phyloP scores from a whole-genome alignment of 2,797 vertebrate genomes.

The Hoplostethus atlanticus region DNA sequence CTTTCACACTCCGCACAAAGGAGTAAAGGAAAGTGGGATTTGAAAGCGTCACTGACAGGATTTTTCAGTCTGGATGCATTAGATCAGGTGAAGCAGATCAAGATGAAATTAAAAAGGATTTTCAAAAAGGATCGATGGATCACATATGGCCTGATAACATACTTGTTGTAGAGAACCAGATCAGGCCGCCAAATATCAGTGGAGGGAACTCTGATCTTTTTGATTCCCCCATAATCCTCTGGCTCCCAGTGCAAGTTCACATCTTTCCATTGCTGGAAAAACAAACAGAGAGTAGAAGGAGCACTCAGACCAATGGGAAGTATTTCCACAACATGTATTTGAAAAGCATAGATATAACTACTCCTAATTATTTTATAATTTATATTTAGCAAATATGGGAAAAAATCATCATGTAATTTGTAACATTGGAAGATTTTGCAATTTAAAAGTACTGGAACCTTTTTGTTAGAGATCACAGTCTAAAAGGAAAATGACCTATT shows the following conservation, averaged over 20 bases:
- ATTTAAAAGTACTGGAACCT: no score
- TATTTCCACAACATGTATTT: no score
- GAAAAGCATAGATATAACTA: no score
- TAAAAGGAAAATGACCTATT: no score
- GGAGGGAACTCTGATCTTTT: slow-evolving; percentile 92
- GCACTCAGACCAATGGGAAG: slow-evolving; percentile 5
- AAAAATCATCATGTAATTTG: no score
- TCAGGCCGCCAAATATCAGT: slow-evolving; percentile 93
- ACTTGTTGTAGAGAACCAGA: slow-evolving; percentile 98
- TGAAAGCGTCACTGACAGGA: slow-evolving; percentile 45
- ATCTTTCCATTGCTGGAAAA: slow-evolving; percentile 92
- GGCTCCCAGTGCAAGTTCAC: slow-evolving; percentile 93
- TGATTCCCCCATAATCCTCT: slow-evolving; percentile 91
- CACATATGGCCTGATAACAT: slow-evolving; percentile 55
- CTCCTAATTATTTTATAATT: no score
- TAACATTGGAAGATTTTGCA: no score
- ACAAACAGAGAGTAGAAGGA: neutral
- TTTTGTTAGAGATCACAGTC: no score
- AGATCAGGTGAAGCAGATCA: slow-evolving; percentile 1
- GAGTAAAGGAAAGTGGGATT: slow-evolving; percentile 40
- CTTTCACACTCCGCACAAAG: slow-evolving; percentile 49
- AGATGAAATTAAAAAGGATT: slow-evolving; percentile 18
- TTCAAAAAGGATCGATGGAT: slow-evolving; percentile 11
- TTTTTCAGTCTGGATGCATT: slow-evolving; percentile 38
- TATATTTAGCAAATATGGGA: no score